These are phyloP conservation scores for Polylopha cassiicola DNA, from an alignment of 2,888 invertebrate species.

Conservation along the genomic window DNA sequence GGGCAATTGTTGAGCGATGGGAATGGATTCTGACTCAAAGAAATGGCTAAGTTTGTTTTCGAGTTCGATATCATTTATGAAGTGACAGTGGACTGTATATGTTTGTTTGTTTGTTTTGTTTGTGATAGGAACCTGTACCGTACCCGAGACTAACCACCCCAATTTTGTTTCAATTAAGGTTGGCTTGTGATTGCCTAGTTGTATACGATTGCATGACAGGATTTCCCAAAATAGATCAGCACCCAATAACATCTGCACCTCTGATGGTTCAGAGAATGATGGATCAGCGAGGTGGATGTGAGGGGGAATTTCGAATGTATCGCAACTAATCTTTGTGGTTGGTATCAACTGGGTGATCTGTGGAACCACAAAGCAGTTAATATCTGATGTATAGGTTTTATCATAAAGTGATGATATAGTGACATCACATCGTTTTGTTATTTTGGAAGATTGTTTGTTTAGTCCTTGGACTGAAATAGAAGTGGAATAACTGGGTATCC, in stretches of 20 bases:
- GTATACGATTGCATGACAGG: neutral
- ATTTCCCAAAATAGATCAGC: neutral
- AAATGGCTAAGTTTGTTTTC: constrained; percentile 4
- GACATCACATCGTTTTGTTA: constrained; percentile 11
- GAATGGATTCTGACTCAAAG: constrained; percentile 8
- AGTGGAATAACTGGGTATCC: constrained; percentile 2
- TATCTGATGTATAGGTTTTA: neutral
- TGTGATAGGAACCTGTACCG: neutral
- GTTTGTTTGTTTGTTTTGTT: neutral
- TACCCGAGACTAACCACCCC: constrained; percentile 18
- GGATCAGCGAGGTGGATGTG: constrained; percentile 5
- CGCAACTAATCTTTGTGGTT: constrained; percentile 6
- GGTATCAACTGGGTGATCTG: constrained; percentile 22
- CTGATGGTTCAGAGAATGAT: constrained; percentile 10
- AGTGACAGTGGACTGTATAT: constrained; percentile 2
- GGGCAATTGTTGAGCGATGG: neutral
- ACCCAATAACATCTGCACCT: constrained; percentile 11
- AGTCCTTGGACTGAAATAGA: constrained; percentile 13
- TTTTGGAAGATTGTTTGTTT: constrained; percentile 7
- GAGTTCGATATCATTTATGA: neutral
- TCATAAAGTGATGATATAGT: constrained; percentile 9
- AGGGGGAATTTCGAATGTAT: constrained; percentile 12
- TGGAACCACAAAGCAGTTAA: constrained; percentile 20
- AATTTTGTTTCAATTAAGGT: constrained; percentile 14
- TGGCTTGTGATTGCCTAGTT: constrained; percentile 12